These are phyloP conservation scores for Agapornis roseicollis DNA, from an alignment of 2,113 vertebrate genomes.

Conservation along the genomic window DNA sequence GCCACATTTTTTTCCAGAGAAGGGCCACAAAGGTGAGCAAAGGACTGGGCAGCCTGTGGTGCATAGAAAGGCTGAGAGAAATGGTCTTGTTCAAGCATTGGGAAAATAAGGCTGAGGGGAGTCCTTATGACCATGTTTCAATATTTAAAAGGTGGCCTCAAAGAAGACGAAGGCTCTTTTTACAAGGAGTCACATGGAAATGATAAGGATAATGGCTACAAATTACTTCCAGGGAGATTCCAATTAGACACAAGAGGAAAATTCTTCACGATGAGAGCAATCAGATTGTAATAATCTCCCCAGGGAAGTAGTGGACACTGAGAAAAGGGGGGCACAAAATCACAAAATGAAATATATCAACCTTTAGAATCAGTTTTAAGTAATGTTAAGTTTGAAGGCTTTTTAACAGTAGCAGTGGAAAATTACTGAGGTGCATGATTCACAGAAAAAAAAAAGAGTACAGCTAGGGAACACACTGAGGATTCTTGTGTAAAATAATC, in stretches of 20 bases:
- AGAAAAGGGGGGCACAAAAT: too few species aligned
- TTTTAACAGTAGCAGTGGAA: too few species aligned
- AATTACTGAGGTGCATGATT: too few species aligned
- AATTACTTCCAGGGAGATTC: background rate
- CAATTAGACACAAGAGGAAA: background rate
- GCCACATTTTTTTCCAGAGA: accelerated
- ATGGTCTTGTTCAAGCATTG: background rate
- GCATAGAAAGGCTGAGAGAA: background rate
- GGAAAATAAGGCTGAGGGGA: background rate
- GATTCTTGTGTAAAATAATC: too few species aligned
- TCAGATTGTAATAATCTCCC: background rate
- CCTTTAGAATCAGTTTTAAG: too few species aligned
- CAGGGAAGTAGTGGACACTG: background rate
- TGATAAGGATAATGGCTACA: background rate
- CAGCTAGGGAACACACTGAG: too few species aligned
- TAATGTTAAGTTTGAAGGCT: too few species aligned
- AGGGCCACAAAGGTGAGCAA: background rate
- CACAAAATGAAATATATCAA: too few species aligned
- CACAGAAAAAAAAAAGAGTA: too few species aligned
- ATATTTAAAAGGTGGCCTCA: background rate
- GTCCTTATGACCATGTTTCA: background rate
- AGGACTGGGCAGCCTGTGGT: background rate
- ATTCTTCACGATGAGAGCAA: background rate
- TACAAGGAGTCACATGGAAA: background rate
- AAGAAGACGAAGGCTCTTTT: background rate